Conservation (phyloP, 2,797 vertebrate genomes). For the Hirundo rustica region DNA sequence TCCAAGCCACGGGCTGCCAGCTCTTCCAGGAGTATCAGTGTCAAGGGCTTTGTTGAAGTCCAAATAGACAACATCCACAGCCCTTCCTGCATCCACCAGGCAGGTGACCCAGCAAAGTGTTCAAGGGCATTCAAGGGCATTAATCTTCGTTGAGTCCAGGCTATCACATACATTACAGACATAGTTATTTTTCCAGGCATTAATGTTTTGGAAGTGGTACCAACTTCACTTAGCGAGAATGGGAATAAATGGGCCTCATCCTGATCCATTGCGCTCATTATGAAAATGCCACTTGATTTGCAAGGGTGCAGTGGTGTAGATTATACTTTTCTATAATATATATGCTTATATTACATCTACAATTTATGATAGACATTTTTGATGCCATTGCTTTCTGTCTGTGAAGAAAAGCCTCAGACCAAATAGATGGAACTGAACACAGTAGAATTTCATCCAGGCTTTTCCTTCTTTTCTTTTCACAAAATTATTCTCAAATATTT, state of each 20-base stretch:
- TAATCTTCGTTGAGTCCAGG: background rate
- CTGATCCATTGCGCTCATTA: background rate
- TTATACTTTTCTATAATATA: background rate
- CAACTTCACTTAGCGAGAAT: background rate
- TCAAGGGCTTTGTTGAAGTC: background rate
- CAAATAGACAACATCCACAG: background rate
- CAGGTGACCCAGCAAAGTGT: background rate
- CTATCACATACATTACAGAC: background rate
- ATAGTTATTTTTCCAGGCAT: background rate
- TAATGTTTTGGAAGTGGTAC: background rate
- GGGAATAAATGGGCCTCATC: background rate
- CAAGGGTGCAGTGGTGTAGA: background rate
- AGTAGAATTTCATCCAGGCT: background rate
- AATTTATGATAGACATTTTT: background rate
- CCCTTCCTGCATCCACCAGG: background rate
- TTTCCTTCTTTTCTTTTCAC: background rate
- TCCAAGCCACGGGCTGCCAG: fast-evolving
- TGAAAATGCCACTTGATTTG: background rate
- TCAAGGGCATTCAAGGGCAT: background rate
- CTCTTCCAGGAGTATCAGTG: background rate
- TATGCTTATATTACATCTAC: background rate
- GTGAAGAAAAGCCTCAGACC: background rate
- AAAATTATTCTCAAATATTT: background rate
- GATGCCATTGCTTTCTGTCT: background rate
- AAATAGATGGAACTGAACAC: background rate